Evolutionary conservation across 2,797 vertebrate species (phyloP), one percentile per base, ranked within the genome.

Genomic region (Rhynchotus rufescens): DNA sequence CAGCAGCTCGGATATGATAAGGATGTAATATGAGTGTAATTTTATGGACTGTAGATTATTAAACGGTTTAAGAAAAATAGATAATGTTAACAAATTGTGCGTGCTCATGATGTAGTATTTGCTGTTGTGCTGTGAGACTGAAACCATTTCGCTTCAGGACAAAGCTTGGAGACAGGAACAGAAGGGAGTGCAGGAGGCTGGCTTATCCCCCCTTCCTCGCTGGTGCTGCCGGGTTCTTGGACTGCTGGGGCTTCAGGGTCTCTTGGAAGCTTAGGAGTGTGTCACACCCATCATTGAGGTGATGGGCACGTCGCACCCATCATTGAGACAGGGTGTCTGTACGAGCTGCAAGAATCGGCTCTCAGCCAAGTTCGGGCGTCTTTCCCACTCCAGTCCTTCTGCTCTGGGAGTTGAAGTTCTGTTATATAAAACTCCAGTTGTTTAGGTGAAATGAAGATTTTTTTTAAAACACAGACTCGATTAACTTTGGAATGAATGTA

Each of bases 21-120:
- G 10, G 3, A 1, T 72, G 74, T 49, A 36, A 11, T 34, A 6
- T 49, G 10, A 2, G 1, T 72, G 71, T 49, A 32, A 11, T 34
- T 51, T 51, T 47, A 34, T 72, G n/a, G 67, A 17, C n/a, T 84
- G 36, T 26, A 34, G 71, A 11, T 72, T 78, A 34, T 23, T 61
- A 17, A 61, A 25, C 67, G 0, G 49, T 75, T 71, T 0, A 0
- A 36, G 17, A 30, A 74, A 52, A 74, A 32, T 5, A 61, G 0
- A 2, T 30, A 25, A 13, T 73, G 13, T 9, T 26, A 57, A 22
- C n/a, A 15, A 12, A 22, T 26, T 0, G 1, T 20, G 7, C 44
- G 56, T 82, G 56, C 20, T 62, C 2, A 1, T 79, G 12, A 2
- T 64, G 9, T 59, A 23, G 30, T 12, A 9, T 69, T 88, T 76